Conservation (phyloP, 2,113 vertebrate genomes). For the Pituophis catenifer region DNA sequence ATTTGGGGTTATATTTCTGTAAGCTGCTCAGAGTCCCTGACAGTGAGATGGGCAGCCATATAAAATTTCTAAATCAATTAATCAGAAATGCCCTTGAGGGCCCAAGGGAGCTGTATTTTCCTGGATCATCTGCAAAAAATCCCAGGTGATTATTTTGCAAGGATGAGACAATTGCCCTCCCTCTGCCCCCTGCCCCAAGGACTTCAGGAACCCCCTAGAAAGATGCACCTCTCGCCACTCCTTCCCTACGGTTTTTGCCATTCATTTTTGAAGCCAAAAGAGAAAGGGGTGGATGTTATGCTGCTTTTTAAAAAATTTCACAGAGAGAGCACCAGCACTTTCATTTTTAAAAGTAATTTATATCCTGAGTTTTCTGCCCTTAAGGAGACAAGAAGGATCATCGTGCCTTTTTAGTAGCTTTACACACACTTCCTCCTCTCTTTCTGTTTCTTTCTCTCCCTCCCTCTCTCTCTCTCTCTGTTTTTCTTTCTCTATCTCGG, state of each 20-base stretch:
- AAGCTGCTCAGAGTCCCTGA: no score
- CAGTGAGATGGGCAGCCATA: no score
- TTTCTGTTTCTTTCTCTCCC: no score
- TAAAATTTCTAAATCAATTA: no score
- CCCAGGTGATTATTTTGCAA: background rate
- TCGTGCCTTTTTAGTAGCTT: background rate
- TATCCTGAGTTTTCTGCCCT: background rate
- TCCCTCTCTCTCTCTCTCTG: no score
- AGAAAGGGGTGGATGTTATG: background rate
- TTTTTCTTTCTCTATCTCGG: slow-evolving; percentile 21
- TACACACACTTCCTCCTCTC: no score
- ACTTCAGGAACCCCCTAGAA: no score
- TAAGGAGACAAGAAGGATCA: background rate
- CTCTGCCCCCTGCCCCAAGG: background rate
- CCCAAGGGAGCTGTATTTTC: background rate
- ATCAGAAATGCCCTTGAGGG: no score
- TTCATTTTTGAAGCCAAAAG: background rate
- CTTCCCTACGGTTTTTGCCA: background rate
- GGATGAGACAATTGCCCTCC: background rate
- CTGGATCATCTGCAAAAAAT: background rate
- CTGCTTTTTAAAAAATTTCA: background rate
- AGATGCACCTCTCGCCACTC: background rate
- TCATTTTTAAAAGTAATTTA: background rate
- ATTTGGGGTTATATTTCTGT: no score
- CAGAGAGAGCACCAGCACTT: background rate